Base-by-base conservation (phyloP, 1,140 invertebrate genomes). In the Popillia japonica region DNA sequence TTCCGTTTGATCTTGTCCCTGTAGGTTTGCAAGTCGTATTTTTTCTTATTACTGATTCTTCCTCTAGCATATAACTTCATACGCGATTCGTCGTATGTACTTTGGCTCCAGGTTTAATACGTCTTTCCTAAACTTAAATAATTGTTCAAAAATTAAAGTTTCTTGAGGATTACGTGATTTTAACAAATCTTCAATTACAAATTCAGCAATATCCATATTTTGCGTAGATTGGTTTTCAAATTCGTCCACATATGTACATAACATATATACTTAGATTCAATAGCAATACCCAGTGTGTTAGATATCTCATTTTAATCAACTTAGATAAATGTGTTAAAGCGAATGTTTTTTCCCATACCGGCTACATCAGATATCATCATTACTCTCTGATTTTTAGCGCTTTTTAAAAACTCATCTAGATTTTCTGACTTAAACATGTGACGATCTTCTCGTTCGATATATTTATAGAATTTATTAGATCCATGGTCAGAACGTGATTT, bases 321-420 rank as follows among this genome's bases (percentile, higher is more conserved):
- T 68, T 68, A 2, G 61, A 68, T 22, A 68, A 20, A 14, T 68
- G 22, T 9, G 23, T 34, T 14, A 68, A 27, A 14, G 27, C 61
- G 3, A 20, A 22, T 14, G 22, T 68, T 68, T 68, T n/a, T 68
- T 9, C 61, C 20, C 1, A 68, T 22, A 11, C 61, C 61, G 3
- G 61, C 61, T 27, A 14, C 14, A 68, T 27, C 61, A 2, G 61
- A 68, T 9, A 68, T 23, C 10, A 68, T 68, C 61, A 68, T 68
- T 9, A 27, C 22, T 27, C 27, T 68, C 8, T 34, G 61, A 11
- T 68, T 7, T 23, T 11, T 7, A 17, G 61, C 61, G 9, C 8
- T 10, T 23, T 68, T 4, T 68, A 68, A 22, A 14, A 68, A 34
- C 11, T 27, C 14, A 10, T 22, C 11, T 34, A 68, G 9, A 34